A percentile compares a stretch with the other conserved stretches of the same genome.
phyloP scores from a whole-genome alignment of 2,113 vertebrate genomes.

The Coregonus clupeaformis region DNA sequence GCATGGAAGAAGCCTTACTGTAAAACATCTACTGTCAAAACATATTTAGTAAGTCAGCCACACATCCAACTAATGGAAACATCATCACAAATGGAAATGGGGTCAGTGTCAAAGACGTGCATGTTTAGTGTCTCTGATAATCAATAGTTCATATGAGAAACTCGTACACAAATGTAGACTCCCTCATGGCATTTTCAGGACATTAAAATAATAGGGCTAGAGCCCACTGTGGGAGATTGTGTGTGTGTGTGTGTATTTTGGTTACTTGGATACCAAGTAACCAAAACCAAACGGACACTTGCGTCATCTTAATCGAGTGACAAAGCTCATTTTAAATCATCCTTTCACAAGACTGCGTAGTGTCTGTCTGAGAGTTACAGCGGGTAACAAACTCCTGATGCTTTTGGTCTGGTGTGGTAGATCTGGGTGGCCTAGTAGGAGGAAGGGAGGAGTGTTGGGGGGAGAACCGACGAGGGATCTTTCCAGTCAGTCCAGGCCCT shows the following conservation, averaged over 20 bases:
- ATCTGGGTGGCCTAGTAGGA: neutral
- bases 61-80: too few relatives aligned
- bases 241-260: neutral
- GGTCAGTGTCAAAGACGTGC: too few relatives aligned
- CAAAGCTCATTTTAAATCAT: neutral
- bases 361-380: neutral
- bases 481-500: slow-evolving; percentile 51
- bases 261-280: neutral
- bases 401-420: neutral
- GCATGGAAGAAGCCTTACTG: too few relatives aligned
- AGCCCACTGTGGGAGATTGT: neutral
- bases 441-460: neutral
- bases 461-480: neutral
- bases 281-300: neutral
- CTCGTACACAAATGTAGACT: too few relatives aligned
- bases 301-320: neutral
- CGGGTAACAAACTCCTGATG: neutral
- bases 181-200: too few relatives aligned
- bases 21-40: too few relatives aligned
- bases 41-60: too few relatives aligned
- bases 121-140: too few relatives aligned
- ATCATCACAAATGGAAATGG: too few relatives aligned
- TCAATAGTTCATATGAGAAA: too few relatives aligned
- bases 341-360: too few relatives aligned
- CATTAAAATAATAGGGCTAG: too few relatives aligned